These are phyloP conservation scores for Spea hammondii DNA, from an alignment of 2,797 vertebrate species.

Conservation along the genomic window DNA sequence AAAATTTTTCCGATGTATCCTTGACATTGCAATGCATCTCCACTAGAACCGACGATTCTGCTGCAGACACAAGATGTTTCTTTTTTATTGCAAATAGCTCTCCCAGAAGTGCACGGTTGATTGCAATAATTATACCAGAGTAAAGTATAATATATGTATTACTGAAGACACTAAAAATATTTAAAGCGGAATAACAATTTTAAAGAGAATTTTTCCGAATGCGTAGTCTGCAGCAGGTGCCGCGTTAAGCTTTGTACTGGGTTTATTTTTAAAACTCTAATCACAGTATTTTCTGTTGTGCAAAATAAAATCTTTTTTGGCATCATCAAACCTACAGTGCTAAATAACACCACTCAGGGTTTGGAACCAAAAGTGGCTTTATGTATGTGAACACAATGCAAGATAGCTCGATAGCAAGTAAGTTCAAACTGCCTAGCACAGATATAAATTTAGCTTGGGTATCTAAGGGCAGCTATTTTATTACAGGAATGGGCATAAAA, in stretches of 20 bases:
- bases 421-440: too few species aligned
- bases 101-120: slow-evolving; percentile 18
- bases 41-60: neutral
- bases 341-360: too few species aligned
- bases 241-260: neutral
- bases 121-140: slow-evolving; percentile 40
- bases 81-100: neutral
- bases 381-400: too few species aligned
- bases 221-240: slow-evolving; percentile 27
- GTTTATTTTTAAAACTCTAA: slow-evolving; percentile 19
- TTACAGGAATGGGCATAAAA: too few species aligned
- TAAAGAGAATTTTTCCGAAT: slow-evolving; percentile 16
- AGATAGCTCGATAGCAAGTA: too few species aligned
- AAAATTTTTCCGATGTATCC: neutral
- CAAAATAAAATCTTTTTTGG: neutral
- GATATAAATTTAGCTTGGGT: too few species aligned
- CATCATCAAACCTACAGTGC: too few species aligned
- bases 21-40: neutral
- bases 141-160: slow-evolving; percentile 27
- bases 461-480: too few species aligned
- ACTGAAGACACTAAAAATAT: slow-evolving; percentile 52
- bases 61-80: slow-evolving; percentile 18
- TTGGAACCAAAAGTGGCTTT: too few species aligned
- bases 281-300: neutral
- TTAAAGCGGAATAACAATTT: slow-evolving; percentile 18